phyloP scores from a whole-genome alignment of 2,888 invertebrate genomes.

The Lycophotia porphyrea region DNA sequence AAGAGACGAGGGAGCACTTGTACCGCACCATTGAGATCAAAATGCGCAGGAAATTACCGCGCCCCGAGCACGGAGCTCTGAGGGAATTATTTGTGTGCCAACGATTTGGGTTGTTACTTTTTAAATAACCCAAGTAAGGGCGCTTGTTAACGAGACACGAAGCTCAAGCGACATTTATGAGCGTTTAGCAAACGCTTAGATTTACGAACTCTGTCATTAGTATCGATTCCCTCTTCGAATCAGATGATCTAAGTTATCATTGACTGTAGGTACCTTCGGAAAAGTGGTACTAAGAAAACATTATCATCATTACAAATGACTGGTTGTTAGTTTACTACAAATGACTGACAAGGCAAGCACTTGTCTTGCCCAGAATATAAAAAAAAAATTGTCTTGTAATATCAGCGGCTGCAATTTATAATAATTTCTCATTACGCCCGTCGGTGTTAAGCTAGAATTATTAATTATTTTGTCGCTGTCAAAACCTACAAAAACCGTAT shows the following conservation, averaged over 20 bases:
- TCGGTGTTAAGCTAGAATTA: conserved; percentile 56
- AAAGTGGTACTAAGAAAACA: background rate
- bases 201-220: conserved; percentile 39
- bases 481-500: conserved; percentile 59
- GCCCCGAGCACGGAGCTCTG: conserved; percentile 81
- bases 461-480: conserved; percentile 63
- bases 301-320: background rate
- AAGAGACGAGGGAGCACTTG: conserved; percentile 89
- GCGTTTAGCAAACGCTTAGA: conserved; percentile 67
- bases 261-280: background rate
- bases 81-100: conserved; percentile 87
- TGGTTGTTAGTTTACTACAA: background rate
- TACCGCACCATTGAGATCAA: conserved; percentile 90
- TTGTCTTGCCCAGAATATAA: conserved; percentile 3
- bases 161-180: conserved; percentile 74
- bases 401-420: conserved; percentile 48
- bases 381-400: conserved; percentile 23
- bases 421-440: conserved; percentile 51
- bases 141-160: conserved; percentile 83
- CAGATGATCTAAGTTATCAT: background rate
- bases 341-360: background rate
- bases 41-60: conserved; percentile 89
- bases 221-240: conserved; percentile 16
- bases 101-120: conserved; percentile 87
- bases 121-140: conserved; percentile 87